A percentile compares a stretch with the other conserved stretches of the same genome.
These are phyloP conservation scores for Dicrostonyx torquatus DNA, from an alignment of 2,797 vertebrate species.

Conservation along the genomic window DNA sequence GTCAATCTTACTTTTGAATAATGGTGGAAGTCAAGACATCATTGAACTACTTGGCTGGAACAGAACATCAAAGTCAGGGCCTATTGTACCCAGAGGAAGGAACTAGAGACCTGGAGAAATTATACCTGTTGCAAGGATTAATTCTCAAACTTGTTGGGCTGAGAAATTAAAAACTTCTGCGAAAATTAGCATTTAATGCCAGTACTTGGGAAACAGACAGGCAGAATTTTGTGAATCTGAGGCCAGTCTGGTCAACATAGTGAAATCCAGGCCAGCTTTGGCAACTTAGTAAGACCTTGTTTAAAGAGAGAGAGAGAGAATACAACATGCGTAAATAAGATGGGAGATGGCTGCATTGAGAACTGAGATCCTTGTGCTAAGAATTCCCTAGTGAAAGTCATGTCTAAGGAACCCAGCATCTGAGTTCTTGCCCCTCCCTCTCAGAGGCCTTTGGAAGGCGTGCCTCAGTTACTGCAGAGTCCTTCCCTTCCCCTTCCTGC, in stretches of 20 bases:
- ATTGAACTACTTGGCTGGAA: not conserved
- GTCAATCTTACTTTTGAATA: not conserved
- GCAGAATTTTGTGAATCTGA: not conserved
- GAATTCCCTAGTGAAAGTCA: slow-evolving; percentile 18
- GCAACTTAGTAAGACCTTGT: not conserved
- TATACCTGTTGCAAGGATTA: not conserved
- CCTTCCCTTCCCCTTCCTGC: too few species aligned
- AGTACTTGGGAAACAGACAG: not conserved
- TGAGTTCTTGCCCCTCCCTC: not conserved
- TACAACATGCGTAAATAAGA: not conserved
- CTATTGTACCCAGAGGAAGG: slow-evolving; percentile 18
- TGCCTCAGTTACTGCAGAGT: not conserved
- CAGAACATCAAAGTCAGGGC: not conserved
- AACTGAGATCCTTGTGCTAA: not conserved
- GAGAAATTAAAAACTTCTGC: slow-evolving; percentile 48
- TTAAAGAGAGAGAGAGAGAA: not conserved
- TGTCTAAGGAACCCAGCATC: not conserved
- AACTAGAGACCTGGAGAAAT: slow-evolving; percentile 16
- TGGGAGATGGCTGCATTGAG: not conserved
- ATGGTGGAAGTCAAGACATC: slow-evolving; percentile 9
- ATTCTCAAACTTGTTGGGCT: slow-evolving; percentile 29
- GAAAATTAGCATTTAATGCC: slow-evolving; percentile 5
- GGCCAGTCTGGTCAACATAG: not conserved
- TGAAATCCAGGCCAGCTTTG: not conserved
- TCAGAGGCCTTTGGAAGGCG: not conserved